Evolutionary conservation across 2,113 vertebrate genomes (phyloP).

Genomic region (Crotalus helleri): DNA sequence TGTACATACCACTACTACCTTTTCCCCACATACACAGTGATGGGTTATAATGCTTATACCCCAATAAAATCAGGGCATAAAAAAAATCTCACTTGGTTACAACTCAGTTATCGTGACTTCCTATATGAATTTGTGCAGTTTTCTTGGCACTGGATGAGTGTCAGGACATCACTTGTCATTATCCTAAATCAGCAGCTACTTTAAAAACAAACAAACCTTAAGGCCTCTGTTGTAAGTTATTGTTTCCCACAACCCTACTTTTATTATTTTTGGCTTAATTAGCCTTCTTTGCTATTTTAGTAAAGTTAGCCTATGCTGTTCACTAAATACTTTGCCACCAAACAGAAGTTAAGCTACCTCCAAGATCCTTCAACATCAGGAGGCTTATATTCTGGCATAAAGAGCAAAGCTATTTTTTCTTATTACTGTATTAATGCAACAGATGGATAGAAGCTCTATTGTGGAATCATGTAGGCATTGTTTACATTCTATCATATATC

Average conservation of each 20-base stretch:
- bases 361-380: background rate
- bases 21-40: background rate
- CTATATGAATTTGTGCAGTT: background rate
- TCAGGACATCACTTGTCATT: background rate
- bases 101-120: background rate
- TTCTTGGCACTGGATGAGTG: background rate
- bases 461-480: background rate
- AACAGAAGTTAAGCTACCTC: background rate
- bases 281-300: background rate
- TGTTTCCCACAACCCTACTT: background rate
- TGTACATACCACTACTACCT: background rate
- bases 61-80: background rate
- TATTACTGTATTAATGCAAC: background rate
- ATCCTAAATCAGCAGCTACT: background rate
- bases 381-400: background rate
- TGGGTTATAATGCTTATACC: background rate
- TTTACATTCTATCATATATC: background rate
- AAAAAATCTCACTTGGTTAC: background rate
- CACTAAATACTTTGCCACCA: background rate
- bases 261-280: background rate
- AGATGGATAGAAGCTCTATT: background rate
- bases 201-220: background rate
- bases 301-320: background rate
- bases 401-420: background rate
- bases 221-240: background rate